phyloP scores from a whole-genome alignment of 2,888 invertebrate species.

The Spialia ferax region DNA sequence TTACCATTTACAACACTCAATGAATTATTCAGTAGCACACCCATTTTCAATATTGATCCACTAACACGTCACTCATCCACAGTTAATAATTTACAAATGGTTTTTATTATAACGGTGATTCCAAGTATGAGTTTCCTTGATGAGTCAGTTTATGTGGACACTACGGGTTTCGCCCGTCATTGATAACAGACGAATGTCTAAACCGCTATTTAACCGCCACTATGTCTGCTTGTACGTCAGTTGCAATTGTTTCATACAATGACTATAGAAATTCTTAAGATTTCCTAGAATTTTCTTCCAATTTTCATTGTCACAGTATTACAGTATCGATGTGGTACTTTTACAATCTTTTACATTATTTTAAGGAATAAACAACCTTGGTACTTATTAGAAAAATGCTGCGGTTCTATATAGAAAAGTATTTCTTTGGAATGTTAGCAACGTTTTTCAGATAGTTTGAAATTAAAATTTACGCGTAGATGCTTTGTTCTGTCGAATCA shows the following conservation, averaged over 20 bases:
- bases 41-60: conserved; percentile 21
- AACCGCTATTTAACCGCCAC: conserved; percentile 27
- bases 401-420: not conserved
- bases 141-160: conserved; percentile 65
- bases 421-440: conserved; percentile 28
- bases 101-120: conserved; percentile 55
- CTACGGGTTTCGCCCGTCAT: conserved; percentile 60
- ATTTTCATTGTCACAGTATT: not conserved
- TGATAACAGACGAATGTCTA: conserved; percentile 53
- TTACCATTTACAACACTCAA: conserved; percentile 41
- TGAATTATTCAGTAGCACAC: conserved; percentile 51
- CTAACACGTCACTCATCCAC: conserved; percentile 55
- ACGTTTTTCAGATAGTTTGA: not conserved
- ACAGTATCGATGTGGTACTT: not conserved
- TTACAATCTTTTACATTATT: not conserved
- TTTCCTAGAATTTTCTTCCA: not conserved
- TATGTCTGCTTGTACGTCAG: conserved; percentile 49
- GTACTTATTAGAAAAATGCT: not conserved
- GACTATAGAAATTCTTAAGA: conserved; percentile 36
- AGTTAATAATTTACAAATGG: conserved; percentile 66
- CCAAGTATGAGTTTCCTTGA: conserved; percentile 68
- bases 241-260: conserved; percentile 48
- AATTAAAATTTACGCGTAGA: not conserved
- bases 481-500: conserved; percentile 2
- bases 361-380: not conserved